phyloP scores from a whole-genome alignment of 2,888 invertebrate species.

The Fissipunctia ypsillon region DNA sequence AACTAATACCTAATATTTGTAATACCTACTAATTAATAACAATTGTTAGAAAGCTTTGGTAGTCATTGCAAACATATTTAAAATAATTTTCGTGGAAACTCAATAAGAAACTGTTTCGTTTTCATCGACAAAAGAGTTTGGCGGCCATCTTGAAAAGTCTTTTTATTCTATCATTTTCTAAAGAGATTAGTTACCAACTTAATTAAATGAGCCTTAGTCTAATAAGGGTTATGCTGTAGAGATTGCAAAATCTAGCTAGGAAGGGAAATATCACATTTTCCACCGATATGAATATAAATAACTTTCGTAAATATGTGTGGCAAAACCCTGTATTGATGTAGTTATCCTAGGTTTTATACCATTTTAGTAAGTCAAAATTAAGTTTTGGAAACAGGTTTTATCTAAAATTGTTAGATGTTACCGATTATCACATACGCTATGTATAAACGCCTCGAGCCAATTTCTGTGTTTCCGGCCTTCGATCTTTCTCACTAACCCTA shows the following conservation, averaged over 20 bases:
- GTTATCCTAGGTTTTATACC: background rate
- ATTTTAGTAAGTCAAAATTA: background rate
- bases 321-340: background rate
- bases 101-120: background rate
- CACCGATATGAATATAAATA: background rate
- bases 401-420: background rate
- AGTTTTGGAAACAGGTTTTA: background rate
- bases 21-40: background rate
- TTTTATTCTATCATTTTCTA: background rate
- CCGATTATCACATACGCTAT: background rate
- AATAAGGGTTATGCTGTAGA: background rate
- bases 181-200: background rate
- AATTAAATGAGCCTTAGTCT: background rate
- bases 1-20: constrained; percentile 1
- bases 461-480: constrained; percentile 47
- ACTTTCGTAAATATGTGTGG: background rate
- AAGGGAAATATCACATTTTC: background rate
- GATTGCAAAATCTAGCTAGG: background rate
- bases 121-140: background rate
- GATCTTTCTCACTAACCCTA: constrained; percentile 67
- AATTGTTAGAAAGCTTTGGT: background rate
- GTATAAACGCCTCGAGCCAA: constrained; percentile 29
- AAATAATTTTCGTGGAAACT: constrained; percentile 7
- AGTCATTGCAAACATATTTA: background rate
- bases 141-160: background rate